phyloP scores from a whole-genome alignment of 2,888 invertebrate species.

The Clivina fossor region DNA sequence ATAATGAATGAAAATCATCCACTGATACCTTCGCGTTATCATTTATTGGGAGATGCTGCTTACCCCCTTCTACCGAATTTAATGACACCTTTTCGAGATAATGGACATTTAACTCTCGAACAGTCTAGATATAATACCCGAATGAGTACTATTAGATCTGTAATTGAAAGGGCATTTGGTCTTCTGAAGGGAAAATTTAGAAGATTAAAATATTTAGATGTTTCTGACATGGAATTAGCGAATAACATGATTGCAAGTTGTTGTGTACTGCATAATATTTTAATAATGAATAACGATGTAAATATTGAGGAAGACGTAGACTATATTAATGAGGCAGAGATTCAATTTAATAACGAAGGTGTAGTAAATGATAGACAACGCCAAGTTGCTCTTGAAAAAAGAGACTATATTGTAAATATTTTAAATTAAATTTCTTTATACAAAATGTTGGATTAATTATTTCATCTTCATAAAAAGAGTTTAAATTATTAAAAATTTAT shows the following conservation, averaged over 20 bases:
- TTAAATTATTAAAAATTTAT: too few relatives aligned
- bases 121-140: slow-evolving; percentile 19
- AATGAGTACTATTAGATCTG: slow-evolving; percentile 11
- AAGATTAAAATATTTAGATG: slow-evolving; percentile 22
- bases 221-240: slow-evolving; percentile 2
- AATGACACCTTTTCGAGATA: slow-evolving; percentile 28
- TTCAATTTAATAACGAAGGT: too few relatives aligned
- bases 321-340: too few relatives aligned
- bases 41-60: slow-evolving; percentile 35
- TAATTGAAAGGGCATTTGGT: slow-evolving; percentile 29
- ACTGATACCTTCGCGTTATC: too few relatives aligned
- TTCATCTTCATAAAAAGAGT: too few relatives aligned
- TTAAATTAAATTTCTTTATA: too few relatives aligned
- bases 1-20: too few relatives aligned
- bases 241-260: slow-evolving; percentile 21
- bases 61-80: slow-evolving; percentile 26
- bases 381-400: too few relatives aligned
- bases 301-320: slow-evolving; percentile 2
- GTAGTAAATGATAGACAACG: too few relatives aligned
- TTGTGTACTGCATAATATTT: slow-evolving; percentile 27
- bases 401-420: too few relatives aligned
- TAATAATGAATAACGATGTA: not conserved
- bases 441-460: too few relatives aligned
- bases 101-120: slow-evolving; percentile 26
- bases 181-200: slow-evolving; percentile 28